A percentile compares a stretch with the other conserved stretches of the same genome.
phyloP scores from a whole-genome alignment of 2,888 invertebrate genomes.

The Anthoptus insignis region DNA sequence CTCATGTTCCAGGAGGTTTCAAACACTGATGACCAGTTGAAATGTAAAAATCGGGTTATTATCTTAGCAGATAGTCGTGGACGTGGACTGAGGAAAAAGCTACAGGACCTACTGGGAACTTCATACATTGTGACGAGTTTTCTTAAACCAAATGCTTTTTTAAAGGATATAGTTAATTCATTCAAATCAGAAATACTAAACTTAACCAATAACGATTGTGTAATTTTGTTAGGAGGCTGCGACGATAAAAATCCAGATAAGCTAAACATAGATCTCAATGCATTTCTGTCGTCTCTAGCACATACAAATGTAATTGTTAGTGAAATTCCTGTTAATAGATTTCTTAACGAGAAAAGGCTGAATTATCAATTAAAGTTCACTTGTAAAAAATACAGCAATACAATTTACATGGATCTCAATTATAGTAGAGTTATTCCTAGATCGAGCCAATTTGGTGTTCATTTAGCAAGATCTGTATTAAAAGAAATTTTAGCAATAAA shows the following conservation, averaged over 20 bases:
- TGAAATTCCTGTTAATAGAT: not conserved
- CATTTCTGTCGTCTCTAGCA: not conserved
- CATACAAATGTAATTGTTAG: not conserved
- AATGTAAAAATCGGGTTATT: too few species aligned
- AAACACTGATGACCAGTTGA: too few species aligned
- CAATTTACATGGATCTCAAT: not conserved
- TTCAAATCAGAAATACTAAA: not conserved
- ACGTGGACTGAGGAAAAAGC: too few species aligned
- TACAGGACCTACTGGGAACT: too few species aligned
- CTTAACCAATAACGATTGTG: slow-evolving; percentile 1
- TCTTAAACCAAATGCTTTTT: too few species aligned
- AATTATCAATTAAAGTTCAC: slow-evolving; percentile 1
- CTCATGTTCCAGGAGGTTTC: too few species aligned
- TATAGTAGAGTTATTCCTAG: not conserved
- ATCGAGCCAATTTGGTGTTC: not conserved
- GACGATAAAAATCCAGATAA: slow-evolving; percentile 5
- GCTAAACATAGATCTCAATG: not conserved
- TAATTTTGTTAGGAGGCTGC: not conserved
- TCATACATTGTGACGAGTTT: too few species aligned
- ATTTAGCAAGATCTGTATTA: not conserved
- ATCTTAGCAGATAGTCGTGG: too few species aligned
- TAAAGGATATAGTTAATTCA: not conserved
- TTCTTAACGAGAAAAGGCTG: not conserved
- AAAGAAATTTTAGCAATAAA: not conserved
- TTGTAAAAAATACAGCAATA: not conserved